A percentile compares a stretch with the other conserved stretches of the same genome.
These are phyloP conservation scores for Lepidotrigona ventralis DNA, from an alignment of 1,140 invertebrate genomes.

Conservation along the genomic window DNA sequence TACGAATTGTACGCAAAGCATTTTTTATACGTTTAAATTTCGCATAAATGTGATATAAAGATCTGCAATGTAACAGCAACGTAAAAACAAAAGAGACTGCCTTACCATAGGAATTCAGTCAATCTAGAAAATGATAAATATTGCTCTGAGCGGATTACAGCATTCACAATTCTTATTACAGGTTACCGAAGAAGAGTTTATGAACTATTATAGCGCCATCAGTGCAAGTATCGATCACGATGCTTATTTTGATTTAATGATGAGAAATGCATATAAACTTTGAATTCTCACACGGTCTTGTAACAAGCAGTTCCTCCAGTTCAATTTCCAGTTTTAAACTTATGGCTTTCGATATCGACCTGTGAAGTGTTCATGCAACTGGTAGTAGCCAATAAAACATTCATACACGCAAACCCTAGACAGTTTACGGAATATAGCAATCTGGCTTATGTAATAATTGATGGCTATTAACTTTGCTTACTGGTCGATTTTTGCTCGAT, in stretches of 20 bases:
- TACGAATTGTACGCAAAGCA: no score
- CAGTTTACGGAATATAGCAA: not conserved
- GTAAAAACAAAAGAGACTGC: not conserved
- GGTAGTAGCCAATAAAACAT: conserved; percentile 9
- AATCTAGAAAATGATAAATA: not conserved
- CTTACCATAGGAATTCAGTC: not conserved
- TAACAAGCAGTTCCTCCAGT: not conserved
- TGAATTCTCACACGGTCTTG: conserved; percentile 67
- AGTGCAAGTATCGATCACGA: conserved; percentile 97
- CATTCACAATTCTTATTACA: conserved; percentile 76
- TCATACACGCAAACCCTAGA: not conserved
- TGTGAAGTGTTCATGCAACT: not conserved
- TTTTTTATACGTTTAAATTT: no score
- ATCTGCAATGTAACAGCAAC: no score
- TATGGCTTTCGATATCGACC: not conserved
- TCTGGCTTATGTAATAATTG: conserved; percentile 26
- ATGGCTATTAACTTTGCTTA: not conserved
- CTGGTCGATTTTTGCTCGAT: not conserved
- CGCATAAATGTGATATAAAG: not conserved
- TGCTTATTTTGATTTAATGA: conserved; percentile 97
- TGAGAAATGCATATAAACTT: conserved; percentile 94
- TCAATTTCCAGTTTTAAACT: not conserved
- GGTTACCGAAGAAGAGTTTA: conserved; percentile 96
- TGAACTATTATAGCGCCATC: conserved; percentile 96
- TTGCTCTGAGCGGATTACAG: not conserved